Conservation (phyloP, 2,113 vertebrate genomes). For the Sapajus apella region DNA sequence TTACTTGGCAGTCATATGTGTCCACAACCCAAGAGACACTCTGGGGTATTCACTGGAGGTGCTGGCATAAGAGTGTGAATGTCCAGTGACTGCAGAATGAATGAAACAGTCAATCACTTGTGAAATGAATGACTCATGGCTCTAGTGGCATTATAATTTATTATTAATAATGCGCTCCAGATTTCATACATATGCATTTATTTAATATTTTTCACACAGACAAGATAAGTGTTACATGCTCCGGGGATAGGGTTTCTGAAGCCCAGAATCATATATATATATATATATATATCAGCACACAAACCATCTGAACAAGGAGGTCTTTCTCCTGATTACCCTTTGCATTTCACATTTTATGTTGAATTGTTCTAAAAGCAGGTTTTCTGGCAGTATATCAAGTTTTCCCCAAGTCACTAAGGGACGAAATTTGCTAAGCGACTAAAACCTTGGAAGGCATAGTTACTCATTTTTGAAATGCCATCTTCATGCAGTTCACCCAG, state of each 20-base stretch:
- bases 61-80: neutral
- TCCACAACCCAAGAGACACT: neutral
- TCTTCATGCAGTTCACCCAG: neutral
- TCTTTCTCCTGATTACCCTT: neutral
- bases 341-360: neutral
- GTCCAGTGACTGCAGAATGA: neutral
- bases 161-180: neutral
- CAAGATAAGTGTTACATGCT: neutral
- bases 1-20: neutral
- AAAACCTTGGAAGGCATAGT: neutral
- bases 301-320: neutral
- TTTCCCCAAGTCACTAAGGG: neutral
- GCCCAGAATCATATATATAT: neutral
- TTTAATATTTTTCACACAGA: neutral
- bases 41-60: neutral
- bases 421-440: neutral
- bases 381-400: neutral
- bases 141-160: neutral
- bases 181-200: neutral
- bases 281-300: no score
- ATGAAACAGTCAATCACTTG: neutral
- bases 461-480: accelerated
- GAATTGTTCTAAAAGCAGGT: neutral
- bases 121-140: neutral
- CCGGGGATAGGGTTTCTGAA: neutral